Base-by-base conservation (phyloP, 2,888 invertebrate species). In the Platycnemis pennipes region DNA sequence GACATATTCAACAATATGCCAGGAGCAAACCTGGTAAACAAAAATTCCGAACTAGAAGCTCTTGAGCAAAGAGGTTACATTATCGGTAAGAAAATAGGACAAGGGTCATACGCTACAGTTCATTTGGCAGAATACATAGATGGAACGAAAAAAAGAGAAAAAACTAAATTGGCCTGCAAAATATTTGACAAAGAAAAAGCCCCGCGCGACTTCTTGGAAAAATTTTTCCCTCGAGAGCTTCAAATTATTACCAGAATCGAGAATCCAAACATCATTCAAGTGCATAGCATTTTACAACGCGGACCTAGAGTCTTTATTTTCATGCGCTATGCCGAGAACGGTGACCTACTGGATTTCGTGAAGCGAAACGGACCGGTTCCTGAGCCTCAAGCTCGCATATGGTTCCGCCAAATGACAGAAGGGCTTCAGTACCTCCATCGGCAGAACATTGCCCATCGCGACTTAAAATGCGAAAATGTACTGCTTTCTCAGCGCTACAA, bases 381-480 rank as follows among this genome's bases (percentile, higher is more conserved):
- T 11, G 98, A 98, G 96, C 97, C 97, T 94, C 98, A 98, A 96
- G 97, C 98, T 0, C 98, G 98, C 96, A 97, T 98, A 53, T 99
- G 98, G 98, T 99, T 99, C 96, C 97, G 98, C 95, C 99, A 99
- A 97, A 98, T 99, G 98, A 97, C 98, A 31, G 98, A 97, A 96
- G 99, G 98, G 0, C 96, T 99, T 26, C 98, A 98, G 95, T 99
- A 99, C 96, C 97, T 99, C 37, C 99, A 99, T 96, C 97, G 97
- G 95, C 98, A 98, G 96, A 98, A 98, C 95, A 98, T 99, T 95
- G 98, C 98, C 1, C 99, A 99, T 96, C 97, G 99, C 94, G 99
- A 99, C 96, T 96, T 99, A n/a, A 99, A 99, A 96, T 99, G 99
- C 96, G 99, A 99, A 96, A 99, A 99, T 96, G 98, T 99, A 95